Evolutionary conservation across 2,888 invertebrate genomes (phyloP), one percentile per base, ranked within the genome.

Genomic region (Parthenolecanium corni): DNA sequence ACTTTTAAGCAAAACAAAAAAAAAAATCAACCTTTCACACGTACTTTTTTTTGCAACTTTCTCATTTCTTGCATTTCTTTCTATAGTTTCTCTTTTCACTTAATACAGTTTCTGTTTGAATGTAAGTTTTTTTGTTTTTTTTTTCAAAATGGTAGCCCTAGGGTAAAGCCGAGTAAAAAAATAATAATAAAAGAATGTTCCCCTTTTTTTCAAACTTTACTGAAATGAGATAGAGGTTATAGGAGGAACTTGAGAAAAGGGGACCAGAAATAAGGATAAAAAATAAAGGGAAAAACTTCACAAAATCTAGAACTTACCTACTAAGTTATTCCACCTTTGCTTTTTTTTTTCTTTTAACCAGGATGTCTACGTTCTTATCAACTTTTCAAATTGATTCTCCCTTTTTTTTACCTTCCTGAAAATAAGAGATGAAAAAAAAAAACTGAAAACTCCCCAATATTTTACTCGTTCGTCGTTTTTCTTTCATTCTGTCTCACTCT

Each of bases 241-340:
- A 54, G 31, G 31, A 40, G 54, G 24, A 18, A 23, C 23, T 16
- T 31, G 16, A 54, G 23, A 14, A 36, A 36, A 21, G 18, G 18
- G 12, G 11, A 52, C 20, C 24, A 54, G 23, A 54, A 42, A n/a
- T n/a, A 40, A 42, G 24, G 5, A 42, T 40, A n/a, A 6, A 54
- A 54, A 54, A 36, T 38, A 40, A 42, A 54, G 23, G 42, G 38
- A 40, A 54, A 20, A 21, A 24, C 38, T 16, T 38, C 40, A 54
- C 12, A 23, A 54, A 54, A 54, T 54, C 24, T 54, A 54, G 54
- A 54, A 54, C 21, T 54, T 54, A 42, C 54, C 54, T 40, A 42
- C 54, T 54, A 54, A 54, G 54, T 54, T 54, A 42, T 54, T 54
- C 54, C 54, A 54, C 54, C 54, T 54, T 54, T 40, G 54, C 42